Evolutionary conservation across 2,113 vertebrate species (phyloP).

Genomic region (Pterocles orientalis): DNA sequence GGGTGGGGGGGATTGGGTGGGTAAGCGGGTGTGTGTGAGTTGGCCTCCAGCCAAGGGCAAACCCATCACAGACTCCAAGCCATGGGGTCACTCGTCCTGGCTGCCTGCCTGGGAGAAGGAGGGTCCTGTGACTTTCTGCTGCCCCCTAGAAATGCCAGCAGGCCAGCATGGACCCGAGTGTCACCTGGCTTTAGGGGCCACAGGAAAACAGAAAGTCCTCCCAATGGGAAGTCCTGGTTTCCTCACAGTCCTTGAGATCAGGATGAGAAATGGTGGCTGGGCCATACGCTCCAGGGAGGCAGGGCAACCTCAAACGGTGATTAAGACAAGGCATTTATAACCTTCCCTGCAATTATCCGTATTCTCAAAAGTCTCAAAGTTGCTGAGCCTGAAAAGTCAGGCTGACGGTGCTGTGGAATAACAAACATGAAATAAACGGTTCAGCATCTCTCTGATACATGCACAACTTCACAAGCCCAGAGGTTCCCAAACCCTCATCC

Average conservation of each 20-base stretch:
- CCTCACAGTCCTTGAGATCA: background rate
- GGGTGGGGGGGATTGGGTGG: no score
- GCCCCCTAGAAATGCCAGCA: background rate
- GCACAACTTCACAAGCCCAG: background rate
- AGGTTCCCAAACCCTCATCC: background rate
- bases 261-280: background rate
- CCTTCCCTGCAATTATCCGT: background rate
- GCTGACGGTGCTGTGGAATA: background rate
- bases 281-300: background rate
- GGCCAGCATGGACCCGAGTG: fast-evolving
- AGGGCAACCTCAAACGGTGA: background rate
- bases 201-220: background rate
- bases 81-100: fast-evolving
- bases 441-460: background rate
- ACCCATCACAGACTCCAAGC: background rate
- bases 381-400: background rate
- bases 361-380: background rate
- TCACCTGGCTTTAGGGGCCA: background rate
- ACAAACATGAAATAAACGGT: background rate
- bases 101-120: background rate
- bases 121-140: background rate
- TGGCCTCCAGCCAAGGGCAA: no score
- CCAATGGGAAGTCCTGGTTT: background rate
- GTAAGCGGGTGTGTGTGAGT: no score
- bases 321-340: background rate